Evolutionary conservation across 2,797 vertebrate genomes (phyloP), one percentile per base, ranked within the genome.

Genomic region (Scolopax rusticola): DNA sequence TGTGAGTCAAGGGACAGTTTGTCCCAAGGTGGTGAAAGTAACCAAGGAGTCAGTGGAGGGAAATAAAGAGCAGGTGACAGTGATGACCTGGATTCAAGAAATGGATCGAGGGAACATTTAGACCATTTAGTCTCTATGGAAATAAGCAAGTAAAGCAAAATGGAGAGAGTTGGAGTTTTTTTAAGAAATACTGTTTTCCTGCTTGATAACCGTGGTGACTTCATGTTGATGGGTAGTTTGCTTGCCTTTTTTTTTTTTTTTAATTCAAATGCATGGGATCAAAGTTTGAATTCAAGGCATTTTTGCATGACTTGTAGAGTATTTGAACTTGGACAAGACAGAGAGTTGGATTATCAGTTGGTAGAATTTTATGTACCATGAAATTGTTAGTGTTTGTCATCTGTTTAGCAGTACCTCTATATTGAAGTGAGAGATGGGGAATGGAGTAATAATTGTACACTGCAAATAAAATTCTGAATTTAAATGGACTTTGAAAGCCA

Each of bases 381-480:
- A 78, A 83, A 82, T 70, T 65, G 57, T 84, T 76, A 85, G 47
- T 71, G 82, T 83, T 92, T 89, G 79, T 95, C 36, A 74, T 50
- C 69, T 89, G 68, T 77, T 83, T 80, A 95, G 51, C 59, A 45
- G 38, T 71, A 90, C 60, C 84, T 96, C 63, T 51, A 2, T 19
- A 27, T 8, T 73, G 81, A 78, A 87, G 15, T 64, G 68, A 40
- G 63, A 63, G 43, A 63, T 76, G 48, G 80, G 59, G 80, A 93
- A 95, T 32, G 2, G 16, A 96, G 73, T 81, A 68, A 93, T 89
- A 47, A 57, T 41, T 67, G 38, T 50, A 63, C 73, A 56, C 54
- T 92, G 78, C 79, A 95, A 90, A 87, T 91, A 93, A 94, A 96
- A 74, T 71, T 80, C 64, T 79, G 21, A 74, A 73, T 96, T 96